Percentiles rank a stretch among this genome's conserved stretches.
These are phyloP conservation scores for Eurytoma adleriae DNA, from an alignment of 2,888 invertebrate species.

Conservation along the genomic window DNA sequence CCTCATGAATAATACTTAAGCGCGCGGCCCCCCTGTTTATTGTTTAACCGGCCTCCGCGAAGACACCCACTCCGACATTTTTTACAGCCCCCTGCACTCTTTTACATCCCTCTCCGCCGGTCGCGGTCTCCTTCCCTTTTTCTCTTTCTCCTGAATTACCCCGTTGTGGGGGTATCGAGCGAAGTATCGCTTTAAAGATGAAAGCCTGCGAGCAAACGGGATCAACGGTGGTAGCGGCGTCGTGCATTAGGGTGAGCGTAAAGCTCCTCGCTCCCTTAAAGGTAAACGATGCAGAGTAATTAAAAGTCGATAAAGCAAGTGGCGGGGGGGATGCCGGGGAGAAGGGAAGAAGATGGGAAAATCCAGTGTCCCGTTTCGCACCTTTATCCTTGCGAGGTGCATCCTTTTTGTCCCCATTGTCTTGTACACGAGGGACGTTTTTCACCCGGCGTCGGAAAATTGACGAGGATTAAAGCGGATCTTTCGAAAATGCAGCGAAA, in stretches of 20 bases:
- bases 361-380: no score
- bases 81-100: no score
- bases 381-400: no score
- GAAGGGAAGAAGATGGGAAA: not conserved
- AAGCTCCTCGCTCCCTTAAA: constrained; percentile 60
- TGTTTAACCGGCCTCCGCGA: no score
- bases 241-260: not conserved
- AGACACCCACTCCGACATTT: no score
- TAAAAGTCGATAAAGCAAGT: constrained; percentile 72
- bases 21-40: no score
- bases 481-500: no score
- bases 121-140: not conserved
- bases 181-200: constrained; percentile 26
- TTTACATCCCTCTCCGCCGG: not conserved
- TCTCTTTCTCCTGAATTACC: not conserved
- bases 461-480: no score
- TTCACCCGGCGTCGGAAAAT: no score
- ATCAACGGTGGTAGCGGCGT: not conserved
- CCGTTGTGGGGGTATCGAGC: not conserved
- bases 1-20: no score
- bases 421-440: no score
- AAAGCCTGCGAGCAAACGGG: constrained; percentile 1
- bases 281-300: constrained; percentile 70
- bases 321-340: not conserved
- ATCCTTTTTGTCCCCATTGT: no score